Conservation (phyloP, 2,888 invertebrate species). For the Agrochola macilenta region DNA sequence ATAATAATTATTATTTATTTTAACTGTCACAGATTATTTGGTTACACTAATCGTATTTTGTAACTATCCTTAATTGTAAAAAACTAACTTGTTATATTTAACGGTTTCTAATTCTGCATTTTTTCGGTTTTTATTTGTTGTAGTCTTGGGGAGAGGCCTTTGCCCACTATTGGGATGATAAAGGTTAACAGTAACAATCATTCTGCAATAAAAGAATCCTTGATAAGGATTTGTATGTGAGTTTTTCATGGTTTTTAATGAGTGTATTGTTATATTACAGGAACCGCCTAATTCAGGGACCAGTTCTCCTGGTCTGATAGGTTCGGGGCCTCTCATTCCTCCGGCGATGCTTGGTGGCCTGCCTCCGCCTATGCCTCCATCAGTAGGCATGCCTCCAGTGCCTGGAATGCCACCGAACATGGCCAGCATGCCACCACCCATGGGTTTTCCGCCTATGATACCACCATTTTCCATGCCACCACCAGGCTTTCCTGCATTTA, state of each 20-base stretch:
- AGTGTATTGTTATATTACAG: slow-evolving; percentile 66
- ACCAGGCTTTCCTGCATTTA: slow-evolving; percentile 92
- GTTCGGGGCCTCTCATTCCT: slow-evolving; percentile 79
- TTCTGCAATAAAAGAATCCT: neutral
- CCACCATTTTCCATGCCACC: slow-evolving; percentile 95
- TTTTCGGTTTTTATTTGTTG: neutral
- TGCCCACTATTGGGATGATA: neutral
- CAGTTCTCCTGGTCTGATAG: slow-evolving; percentile 83
- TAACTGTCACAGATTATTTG: neutral
- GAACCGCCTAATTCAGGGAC: slow-evolving; percentile 82
- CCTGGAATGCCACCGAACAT: slow-evolving; percentile 86
- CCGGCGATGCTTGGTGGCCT: slow-evolving; percentile 86
- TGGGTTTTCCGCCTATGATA: slow-evolving; percentile 92
- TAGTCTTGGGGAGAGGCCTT: neutral
- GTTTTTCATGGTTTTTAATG: neutral
- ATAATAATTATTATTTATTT: slow-evolving; percentile 1
- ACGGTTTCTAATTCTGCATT: neutral
- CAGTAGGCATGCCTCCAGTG: slow-evolving; percentile 89
- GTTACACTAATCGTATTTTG: neutral
- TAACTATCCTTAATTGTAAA: neutral
- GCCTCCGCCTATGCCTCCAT: slow-evolving; percentile 88
- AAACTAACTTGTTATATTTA: neutral
- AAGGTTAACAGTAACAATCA: neutral
- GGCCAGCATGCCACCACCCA: slow-evolving; percentile 85
- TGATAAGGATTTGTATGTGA: neutral